Evolutionary conservation across 1,140 invertebrate genomes (phyloP).

Genomic region (Magallana angulata): DNA sequence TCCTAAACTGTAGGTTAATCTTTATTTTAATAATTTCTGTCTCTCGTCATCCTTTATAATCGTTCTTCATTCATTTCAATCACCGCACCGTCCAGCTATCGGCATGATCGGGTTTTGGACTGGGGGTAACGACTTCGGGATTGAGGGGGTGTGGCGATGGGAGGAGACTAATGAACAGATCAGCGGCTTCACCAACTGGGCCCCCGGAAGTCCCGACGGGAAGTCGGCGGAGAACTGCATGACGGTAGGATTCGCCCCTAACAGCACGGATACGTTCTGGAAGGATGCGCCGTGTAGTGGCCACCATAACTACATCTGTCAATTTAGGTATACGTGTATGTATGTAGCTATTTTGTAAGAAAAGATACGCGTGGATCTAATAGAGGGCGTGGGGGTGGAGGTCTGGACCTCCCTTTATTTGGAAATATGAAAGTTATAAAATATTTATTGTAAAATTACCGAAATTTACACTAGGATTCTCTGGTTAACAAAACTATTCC

Average conservation of each 20-base stretch:
- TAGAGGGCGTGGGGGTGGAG: no score
- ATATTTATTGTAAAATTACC: no score
- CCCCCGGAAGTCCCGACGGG: slow-evolving; percentile 38
- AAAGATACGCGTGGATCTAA: no score
- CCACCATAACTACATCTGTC: slow-evolving; percentile 42
- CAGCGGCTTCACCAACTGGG: slow-evolving; percentile 42
- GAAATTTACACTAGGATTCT: no score
- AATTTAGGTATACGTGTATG: background rate
- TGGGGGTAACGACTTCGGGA: slow-evolving; percentile 48
- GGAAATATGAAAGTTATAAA: no score
- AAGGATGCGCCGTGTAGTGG: slow-evolving; percentile 6
- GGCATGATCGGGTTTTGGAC: slow-evolving; percentile 36
- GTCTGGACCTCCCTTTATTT: no score
- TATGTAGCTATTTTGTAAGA: background rate
- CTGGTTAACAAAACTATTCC: no score
- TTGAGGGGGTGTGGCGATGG: slow-evolving; percentile 53
- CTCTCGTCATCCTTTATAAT: no score
- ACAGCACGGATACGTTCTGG: slow-evolving; percentile 26
- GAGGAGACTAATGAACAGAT: slow-evolving; percentile 41
- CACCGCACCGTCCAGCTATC: background rate
- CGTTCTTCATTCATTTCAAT: no score
- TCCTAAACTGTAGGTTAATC: no score
- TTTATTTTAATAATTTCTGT: no score
- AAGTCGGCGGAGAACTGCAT: slow-evolving; percentile 49
- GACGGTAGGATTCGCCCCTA: background rate